Conservation (phyloP, 2,797 vertebrate genomes). For the Melanotaenia parkinsoni region DNA sequence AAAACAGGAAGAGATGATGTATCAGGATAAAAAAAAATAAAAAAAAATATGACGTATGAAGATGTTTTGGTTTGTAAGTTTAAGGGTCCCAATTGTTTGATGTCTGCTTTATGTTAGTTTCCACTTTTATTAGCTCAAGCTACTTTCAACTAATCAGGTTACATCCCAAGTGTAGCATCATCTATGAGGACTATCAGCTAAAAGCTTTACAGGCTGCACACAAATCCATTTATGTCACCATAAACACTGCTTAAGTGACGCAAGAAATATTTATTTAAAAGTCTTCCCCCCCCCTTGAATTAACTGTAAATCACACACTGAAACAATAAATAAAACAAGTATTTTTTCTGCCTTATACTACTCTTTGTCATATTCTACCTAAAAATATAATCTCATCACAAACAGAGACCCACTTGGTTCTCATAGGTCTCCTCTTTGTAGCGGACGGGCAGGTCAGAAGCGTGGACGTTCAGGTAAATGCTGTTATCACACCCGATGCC, state of each 20-base stretch:
- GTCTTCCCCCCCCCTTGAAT: background rate
- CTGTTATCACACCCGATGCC: conserved; percentile 93
- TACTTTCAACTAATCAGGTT: background rate
- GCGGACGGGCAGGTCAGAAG: conserved; percentile 90
- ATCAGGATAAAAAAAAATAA: background rate
- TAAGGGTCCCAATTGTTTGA: too few relatives aligned
- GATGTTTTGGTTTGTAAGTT: background rate
- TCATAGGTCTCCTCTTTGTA: conserved; percentile 95
- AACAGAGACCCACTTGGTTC: conserved; percentile 87
- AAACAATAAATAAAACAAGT: background rate
- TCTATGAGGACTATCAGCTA: background rate
- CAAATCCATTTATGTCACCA: background rate
- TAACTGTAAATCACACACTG: background rate
- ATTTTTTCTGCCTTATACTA: background rate
- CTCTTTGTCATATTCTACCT: background rate
- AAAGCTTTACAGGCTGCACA: background rate
- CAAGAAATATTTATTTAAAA: background rate
- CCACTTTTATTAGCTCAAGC: background rate
- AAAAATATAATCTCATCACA: background rate
- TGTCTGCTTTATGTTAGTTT: too few relatives aligned
- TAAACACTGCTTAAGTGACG: background rate
- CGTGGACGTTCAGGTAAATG: conserved; percentile 90
- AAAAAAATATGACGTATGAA: background rate
- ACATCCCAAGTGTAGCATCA: background rate
- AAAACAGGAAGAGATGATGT: background rate